Evolutionary conservation across 2,113 vertebrate species (phyloP).

Genomic region (Apteryx mantelli): DNA sequence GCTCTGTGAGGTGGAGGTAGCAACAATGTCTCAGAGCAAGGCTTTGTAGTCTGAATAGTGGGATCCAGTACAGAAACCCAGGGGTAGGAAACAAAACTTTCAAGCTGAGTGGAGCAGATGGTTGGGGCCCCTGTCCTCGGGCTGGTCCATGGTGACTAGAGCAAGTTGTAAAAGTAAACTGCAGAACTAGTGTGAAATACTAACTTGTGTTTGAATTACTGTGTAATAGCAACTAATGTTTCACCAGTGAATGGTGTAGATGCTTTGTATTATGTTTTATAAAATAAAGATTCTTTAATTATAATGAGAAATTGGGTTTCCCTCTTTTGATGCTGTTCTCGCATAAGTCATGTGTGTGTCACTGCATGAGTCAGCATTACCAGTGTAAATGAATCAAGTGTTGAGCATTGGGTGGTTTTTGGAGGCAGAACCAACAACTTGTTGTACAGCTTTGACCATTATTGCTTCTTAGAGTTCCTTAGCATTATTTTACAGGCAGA

Average conservation of each 20-base stretch:
- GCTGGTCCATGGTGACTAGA: not conserved
- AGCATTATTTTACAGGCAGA: not conserved
- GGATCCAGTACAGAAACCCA: not conserved
- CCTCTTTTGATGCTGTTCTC: not conserved
- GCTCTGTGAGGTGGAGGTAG: not conserved
- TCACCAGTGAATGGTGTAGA: constrained; percentile 75
- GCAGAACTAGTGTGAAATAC: constrained; percentile 50
- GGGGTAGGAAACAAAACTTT: not conserved
- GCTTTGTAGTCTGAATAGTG: not conserved
- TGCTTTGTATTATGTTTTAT: constrained; percentile 78
- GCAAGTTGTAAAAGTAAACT: not conserved
- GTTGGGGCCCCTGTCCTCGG: not conserved
- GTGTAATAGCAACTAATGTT: constrained; percentile 74
- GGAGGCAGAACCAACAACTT: not conserved
- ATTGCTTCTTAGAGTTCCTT: not conserved
- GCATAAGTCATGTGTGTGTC: not conserved
- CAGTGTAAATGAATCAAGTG: not conserved
- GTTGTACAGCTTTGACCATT: not conserved
- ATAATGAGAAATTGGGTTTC: not conserved
- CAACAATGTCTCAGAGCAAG: not conserved
- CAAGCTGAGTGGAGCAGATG: not conserved
- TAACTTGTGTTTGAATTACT: constrained; percentile 74
- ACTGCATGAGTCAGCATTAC: not conserved
- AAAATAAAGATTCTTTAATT: constrained; percentile 77
- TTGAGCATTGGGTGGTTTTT: not conserved